These are phyloP conservation scores for Anthopleura sola DNA, from an alignment of 64 coral and sea anemone genomes.

Conservation along the genomic window DNA sequence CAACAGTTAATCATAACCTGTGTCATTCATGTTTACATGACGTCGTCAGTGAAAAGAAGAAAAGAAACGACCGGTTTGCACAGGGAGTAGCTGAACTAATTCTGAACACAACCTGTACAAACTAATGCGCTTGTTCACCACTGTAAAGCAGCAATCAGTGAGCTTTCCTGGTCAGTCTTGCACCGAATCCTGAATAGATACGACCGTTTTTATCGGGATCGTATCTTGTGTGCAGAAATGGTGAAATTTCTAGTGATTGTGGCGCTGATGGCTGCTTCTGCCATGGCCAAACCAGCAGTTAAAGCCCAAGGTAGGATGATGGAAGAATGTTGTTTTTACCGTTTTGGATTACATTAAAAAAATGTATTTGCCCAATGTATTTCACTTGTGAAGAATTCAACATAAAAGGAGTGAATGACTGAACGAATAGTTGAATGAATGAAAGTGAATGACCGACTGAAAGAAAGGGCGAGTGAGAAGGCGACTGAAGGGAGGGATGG, in stretches of 20 bases:
- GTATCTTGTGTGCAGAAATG: not conserved
- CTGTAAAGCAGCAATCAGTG: not conserved
- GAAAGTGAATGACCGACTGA: too few species aligned
- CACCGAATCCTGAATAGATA: not conserved
- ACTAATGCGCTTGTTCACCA: not conserved
- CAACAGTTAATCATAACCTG: not conserved
- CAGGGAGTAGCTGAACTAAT: not conserved
- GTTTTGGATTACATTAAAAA: too few species aligned
- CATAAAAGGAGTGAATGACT: too few species aligned
- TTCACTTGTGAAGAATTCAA: too few species aligned
- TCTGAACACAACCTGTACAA: not conserved
- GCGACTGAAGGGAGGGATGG: not conserved
- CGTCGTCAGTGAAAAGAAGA: not conserved
- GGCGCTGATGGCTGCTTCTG: not conserved
- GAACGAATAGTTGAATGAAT: too few species aligned
- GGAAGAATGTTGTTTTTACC: not conserved
- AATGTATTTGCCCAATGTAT: too few species aligned
- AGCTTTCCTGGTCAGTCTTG: not conserved
- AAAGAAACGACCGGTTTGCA: not conserved
- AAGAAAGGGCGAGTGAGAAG: not conserved
- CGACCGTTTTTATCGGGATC: not conserved
- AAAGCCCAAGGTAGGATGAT: not conserved
- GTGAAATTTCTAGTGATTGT: not conserved
- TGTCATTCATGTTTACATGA: not conserved
- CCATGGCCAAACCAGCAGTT: not conserved